Conservation (phyloP, 2,888 invertebrate genomes). For the Pilophorus perplexus region DNA sequence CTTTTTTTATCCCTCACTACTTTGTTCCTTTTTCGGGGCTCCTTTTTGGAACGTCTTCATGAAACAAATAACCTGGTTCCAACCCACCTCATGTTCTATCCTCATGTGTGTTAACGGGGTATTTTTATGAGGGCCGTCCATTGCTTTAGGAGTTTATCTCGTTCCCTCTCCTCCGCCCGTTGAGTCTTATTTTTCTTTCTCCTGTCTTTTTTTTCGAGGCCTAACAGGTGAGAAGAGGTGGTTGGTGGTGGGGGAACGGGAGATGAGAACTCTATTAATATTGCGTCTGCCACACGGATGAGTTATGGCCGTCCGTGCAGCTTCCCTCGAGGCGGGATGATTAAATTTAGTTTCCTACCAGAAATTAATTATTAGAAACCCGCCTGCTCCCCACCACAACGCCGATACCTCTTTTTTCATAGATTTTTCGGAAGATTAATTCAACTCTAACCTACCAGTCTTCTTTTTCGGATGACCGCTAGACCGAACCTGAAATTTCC, state of each 20-base stretch:
- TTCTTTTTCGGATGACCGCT: neutral
- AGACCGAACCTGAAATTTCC: no score
- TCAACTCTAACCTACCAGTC: conserved; percentile 5
- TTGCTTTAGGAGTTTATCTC: conserved; percentile 1
- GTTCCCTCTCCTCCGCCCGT: neutral
- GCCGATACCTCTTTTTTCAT: neutral
- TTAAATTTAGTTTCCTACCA: conserved; percentile 37
- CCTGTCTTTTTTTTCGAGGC: neutral
- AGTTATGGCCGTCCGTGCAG: conserved; percentile 24
- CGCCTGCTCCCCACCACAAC: neutral
- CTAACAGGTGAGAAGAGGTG: neutral
- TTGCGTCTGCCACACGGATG: conserved; percentile 20
- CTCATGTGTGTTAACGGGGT: conserved; percentile 14
- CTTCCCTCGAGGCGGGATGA: conserved; percentile 29
- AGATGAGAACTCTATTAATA: conserved; percentile 38
- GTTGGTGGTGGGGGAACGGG: neutral
- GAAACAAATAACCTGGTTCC: conserved; percentile 15
- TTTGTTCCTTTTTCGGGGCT: neutral
- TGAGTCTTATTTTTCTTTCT: neutral
- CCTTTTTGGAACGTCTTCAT: conserved; percentile 7
- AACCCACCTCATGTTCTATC: neutral
- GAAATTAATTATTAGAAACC: conserved; percentile 36
- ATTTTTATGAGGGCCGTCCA: conserved; percentile 17
- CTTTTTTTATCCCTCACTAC: neutral
- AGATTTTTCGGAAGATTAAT: conserved; percentile 7